Evolutionary conservation across 1,140 invertebrate genomes (phyloP).

Genomic region (Parasteatoda tepidariorum): DNA sequence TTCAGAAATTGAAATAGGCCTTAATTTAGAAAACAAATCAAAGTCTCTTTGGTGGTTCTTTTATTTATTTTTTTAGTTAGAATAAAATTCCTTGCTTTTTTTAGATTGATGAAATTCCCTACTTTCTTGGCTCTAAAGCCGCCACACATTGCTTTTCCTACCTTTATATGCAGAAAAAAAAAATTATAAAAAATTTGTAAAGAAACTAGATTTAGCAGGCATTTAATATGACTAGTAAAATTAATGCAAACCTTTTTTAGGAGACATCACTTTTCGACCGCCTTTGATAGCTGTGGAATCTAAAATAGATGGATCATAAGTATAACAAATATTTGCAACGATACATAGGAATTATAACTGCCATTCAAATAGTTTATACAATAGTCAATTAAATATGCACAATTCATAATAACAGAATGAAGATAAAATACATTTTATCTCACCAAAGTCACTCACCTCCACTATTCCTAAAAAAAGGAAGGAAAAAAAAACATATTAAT

Average conservation of each 20-base stretch:
- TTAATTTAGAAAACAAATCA: too few relatives aligned
- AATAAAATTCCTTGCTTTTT: too few relatives aligned
- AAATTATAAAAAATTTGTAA: too few relatives aligned
- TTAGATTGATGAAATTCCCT: too few relatives aligned
- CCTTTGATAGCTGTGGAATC: conserved; percentile 41
- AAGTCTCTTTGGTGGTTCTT: too few relatives aligned
- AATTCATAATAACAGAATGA: background rate
- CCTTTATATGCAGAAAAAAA: too few relatives aligned
- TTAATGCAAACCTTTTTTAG: conserved; percentile 2
- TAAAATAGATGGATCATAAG: background rate
- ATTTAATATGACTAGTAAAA: background rate
- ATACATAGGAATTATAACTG: background rate
- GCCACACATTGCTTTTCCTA: too few relatives aligned
- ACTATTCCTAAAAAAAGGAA: conserved; percentile 32
- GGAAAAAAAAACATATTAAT: background rate
- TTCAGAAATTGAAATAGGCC: too few relatives aligned
- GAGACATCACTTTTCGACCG: conserved; percentile 23
- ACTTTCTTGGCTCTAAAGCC: too few relatives aligned
- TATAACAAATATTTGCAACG: background rate
- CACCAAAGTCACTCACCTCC: conserved; percentile 29
- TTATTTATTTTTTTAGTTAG: too few relatives aligned
- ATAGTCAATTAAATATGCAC: background rate
- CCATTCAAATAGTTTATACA: background rate
- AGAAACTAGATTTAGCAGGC: too few relatives aligned
- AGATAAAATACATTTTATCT: background rate